phyloP scores from a whole-genome alignment of 2,888 invertebrate genomes.

The Octonoba sinensis region DNA sequence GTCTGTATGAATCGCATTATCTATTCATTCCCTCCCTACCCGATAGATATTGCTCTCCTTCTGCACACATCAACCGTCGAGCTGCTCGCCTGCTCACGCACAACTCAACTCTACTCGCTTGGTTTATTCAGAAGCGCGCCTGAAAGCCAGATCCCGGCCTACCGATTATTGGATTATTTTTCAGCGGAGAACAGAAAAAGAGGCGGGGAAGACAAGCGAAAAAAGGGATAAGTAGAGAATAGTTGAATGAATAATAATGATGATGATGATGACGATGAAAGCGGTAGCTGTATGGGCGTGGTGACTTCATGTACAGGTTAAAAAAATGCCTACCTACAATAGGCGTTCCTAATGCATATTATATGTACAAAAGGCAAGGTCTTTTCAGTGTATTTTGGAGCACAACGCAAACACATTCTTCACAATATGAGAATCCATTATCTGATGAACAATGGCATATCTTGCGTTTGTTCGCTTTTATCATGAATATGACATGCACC shows the following conservation, averaged over 20 bases:
- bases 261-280: constrained; percentile 40
- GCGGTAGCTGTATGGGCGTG: constrained; percentile 28
- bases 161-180: constrained; percentile 62
- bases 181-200: neutral
- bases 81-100: constrained; percentile 41
- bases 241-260: constrained; percentile 57
- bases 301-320: constrained; percentile 6
- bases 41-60: constrained; percentile 1
- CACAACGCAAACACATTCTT: constrained; percentile 58
- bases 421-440: constrained; percentile 63
- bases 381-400: constrained; percentile 47
- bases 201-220: neutral
- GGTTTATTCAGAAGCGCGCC: constrained; percentile 58
- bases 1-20: constrained; percentile 12
- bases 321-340: constrained; percentile 39
- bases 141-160: constrained; percentile 30
- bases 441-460: constrained; percentile 46
- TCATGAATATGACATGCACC: no score
- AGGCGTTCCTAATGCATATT: constrained; percentile 59
- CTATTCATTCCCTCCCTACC: neutral
- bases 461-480: constrained; percentile 19
- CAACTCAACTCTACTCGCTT: constrained; percentile 44
- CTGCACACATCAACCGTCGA: constrained; percentile 28
- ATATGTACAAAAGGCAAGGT: constrained; percentile 38
- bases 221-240: constrained; percentile 12